Conservation (phyloP, 1,140 invertebrate genomes). For the Himalopsyche phryganea region DNA sequence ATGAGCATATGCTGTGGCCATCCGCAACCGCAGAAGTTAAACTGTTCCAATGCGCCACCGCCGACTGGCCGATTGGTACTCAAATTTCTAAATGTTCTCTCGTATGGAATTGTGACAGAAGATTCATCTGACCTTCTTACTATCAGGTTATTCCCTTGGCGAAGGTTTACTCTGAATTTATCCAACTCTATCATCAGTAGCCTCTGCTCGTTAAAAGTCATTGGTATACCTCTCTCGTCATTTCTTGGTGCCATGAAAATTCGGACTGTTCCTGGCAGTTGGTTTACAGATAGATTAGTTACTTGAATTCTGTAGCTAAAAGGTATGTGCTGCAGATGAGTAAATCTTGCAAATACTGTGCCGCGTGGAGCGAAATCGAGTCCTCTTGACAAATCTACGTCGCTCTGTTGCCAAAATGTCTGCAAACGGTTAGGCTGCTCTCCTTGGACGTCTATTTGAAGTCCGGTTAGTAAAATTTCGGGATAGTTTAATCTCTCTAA, state of each 20-base stretch:
- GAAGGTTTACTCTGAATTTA: constrained; percentile 64
- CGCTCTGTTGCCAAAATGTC: constrained; percentile 73
- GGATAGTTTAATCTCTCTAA: constrained; percentile 53
- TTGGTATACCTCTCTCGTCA: constrained; percentile 64
- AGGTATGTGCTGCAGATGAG: constrained; percentile 69
- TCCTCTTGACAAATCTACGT: constrained; percentile 69
- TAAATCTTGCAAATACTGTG: constrained; percentile 63
- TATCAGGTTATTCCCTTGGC: constrained; percentile 61
- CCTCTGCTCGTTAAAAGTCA: constrained; percentile 63
- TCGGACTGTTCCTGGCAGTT: constrained; percentile 63
- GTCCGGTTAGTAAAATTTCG: constrained; percentile 55
- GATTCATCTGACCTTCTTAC: constrained; percentile 61
- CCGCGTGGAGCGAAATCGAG: constrained; percentile 72
- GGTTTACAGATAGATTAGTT: constrained; percentile 52
- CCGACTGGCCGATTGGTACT: constrained; percentile 52
- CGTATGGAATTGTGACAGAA: constrained; percentile 70
- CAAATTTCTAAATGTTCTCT: constrained; percentile 64
- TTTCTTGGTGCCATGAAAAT: constrained; percentile 70
- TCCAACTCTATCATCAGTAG: constrained; percentile 74
- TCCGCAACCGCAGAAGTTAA: constrained; percentile 81
- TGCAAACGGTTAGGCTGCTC: constrained; percentile 54
- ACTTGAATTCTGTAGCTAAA: constrained; percentile 65
- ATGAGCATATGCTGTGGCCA: constrained; percentile 84
- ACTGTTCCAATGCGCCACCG: constrained; percentile 54
- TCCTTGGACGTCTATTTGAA: constrained; percentile 50